Base-by-base conservation (phyloP, 2,888 invertebrate genomes). In the Oligia strigilis region DNA sequence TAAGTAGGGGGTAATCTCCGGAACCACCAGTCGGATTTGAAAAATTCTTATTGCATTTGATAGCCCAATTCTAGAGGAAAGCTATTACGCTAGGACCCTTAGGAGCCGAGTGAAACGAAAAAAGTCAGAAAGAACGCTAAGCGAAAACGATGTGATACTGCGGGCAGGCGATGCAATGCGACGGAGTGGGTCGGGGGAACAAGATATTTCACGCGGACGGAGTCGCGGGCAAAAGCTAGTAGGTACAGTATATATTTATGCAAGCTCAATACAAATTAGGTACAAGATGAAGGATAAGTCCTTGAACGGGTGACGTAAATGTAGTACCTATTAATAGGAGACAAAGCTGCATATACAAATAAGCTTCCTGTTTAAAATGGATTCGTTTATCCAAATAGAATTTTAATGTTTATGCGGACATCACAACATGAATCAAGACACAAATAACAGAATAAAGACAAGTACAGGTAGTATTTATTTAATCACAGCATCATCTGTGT, bases 401-500 rank as follows among this genome's bases (percentile, higher is more conserved):
- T 23, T 52, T 17, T 49, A 60, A 75, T 70, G 36, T 55, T 49
- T 69, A 69, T 55, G n/a, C 29, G 55, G n/a, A n/a, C 62, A 74
- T 74, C 29, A 36, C 49, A 72, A 77, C n/a, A 49, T 55, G 43
- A 36, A 40, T 52, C 67, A 66, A 72, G 40, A 69, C 52, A 60
- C 13, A 60, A 60, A 55, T 72, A 74, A 76, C 52, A 58, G 55
- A 77, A 76, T 55, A 81, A 81, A 67, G 55, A 65, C 46, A 87
- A 43, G 72, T 74, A 76, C 74, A 75, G 75, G 75, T 80, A 88
- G 79, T 89, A 80, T 75, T 82, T 81, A 82, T 75, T 82, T 81
- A 82, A 82, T 81, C 75, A 77, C 80, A 73, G 64, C 80, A 66
- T 74, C 70, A 70, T 58, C 69, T 79, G 81, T 90, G 90, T 90